Evolutionary conservation across 2,113 vertebrate species (phyloP), one percentile per base, ranked within the genome.

Genomic region (Neotoma lepida): DNA sequence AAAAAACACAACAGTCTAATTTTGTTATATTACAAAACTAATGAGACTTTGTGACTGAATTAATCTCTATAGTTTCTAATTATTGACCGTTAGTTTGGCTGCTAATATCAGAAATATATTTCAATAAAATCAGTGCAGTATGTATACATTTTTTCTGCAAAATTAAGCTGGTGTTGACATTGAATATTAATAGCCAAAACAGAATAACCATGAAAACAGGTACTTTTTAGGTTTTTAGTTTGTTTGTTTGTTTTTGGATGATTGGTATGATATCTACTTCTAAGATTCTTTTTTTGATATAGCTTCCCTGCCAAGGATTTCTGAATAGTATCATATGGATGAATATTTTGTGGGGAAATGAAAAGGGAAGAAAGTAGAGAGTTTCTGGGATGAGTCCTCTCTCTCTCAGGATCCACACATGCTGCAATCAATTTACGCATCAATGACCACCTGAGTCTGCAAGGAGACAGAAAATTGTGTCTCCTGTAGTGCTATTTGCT

Each of bases 371-470:
- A 10, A 9, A 35, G 18, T 5, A 66, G 22, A 66, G 1, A 44
- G 12, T 86, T 9, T 17, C 18, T 39, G 61, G 28, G 24, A 8
- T 51, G 33, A 74, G 13, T 15, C 10, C 33, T 61, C 66, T 46
- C 1, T 85, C 8, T 96, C 76, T 51, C 9, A 76, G 41, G 9
- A 70, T 10, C 9, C 58, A 41, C 20, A 28, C 0, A 13, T 28
- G 28, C 4, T 26, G 39, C 15, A n/a, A 63, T 28, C 12, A 26
- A 68, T 58, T 70, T 56, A 54, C 3, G 22, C 61, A 15, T 88
- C 14, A 84, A 0, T 68, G 30, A 12, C 6, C 12, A 58, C 6
- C 12, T 0, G 9, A n/a, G 10, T 80, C 3, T 76, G 15, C 20
- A 41, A 2, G 12, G 9, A 89, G 35, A 6, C 20, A 49, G 30